Evolutionary conservation across 2,888 invertebrate genomes (phyloP).

Genomic region (Parnassius mnemosyne): DNA sequence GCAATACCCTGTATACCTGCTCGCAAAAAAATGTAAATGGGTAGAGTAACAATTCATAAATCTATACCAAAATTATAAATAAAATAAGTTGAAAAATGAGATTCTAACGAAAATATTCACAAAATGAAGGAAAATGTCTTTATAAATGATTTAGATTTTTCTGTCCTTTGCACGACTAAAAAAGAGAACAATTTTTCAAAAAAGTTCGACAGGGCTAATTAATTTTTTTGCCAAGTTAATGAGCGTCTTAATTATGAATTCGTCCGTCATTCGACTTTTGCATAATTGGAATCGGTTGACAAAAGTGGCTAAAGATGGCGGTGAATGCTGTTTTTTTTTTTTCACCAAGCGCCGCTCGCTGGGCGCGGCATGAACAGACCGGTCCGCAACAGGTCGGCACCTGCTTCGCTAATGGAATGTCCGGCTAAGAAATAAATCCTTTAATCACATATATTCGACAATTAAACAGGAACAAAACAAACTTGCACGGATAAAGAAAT

Average conservation of each 20-base stretch:
- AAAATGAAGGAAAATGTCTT: no score
- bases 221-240: constrained; percentile 1
- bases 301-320: constrained; percentile 38
- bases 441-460: constrained; percentile 33
- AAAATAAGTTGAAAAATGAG: no score
- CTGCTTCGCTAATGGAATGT: constrained; percentile 63
- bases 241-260: constrained; percentile 14
- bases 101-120: no score
- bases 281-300: constrained; percentile 35
- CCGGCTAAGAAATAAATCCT: constrained; percentile 48
- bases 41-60: no score
- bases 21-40: no score
- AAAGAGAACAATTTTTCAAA: neutral
- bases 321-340: constrained; percentile 42
- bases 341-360: constrained; percentile 28
- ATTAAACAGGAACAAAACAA: neutral
- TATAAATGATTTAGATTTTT: neutral
- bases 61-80: no score
- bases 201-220: constrained; percentile 6
- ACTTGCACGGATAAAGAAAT: neutral
- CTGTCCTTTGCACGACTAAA: neutral
- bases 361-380: constrained; percentile 50
- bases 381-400: constrained; percentile 66
- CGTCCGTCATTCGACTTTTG: constrained; percentile 27
- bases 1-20: no score